Conservation (phyloP, 2,797 vertebrate species). For the Otus scops region DNA sequence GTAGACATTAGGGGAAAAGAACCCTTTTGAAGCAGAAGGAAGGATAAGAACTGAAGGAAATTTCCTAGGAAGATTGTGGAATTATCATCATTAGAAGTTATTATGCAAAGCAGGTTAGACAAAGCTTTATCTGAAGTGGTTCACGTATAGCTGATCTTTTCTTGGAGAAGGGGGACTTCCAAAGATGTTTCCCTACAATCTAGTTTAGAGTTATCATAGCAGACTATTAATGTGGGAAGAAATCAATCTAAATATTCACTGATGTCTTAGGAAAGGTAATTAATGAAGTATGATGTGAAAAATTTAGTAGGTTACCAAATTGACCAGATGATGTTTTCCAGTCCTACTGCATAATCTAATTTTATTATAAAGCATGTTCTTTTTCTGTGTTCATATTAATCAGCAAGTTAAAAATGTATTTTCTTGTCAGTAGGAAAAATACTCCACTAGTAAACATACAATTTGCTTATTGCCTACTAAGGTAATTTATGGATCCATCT, state of each 20-base stretch:
- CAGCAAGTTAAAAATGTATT: neutral
- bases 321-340: neutral
- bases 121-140: neutral
- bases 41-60: neutral
- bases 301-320: neutral
- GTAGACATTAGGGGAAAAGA: neutral
- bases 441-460: neutral
- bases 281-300: neutral
- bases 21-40: neutral
- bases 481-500: neutral
- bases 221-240: neutral
- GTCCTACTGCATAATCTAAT: neutral
- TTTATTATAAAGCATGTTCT: neutral
- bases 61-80: neutral
- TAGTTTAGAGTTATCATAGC: neutral
- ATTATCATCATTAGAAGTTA: neutral
- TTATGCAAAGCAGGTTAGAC: neutral
- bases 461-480: neutral
- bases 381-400: neutral
- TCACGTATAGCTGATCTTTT: neutral
- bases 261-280: neutral
- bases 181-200: neutral
- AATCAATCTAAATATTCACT: neutral
- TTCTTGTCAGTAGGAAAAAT: neutral
- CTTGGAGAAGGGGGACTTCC: neutral